These are phyloP conservation scores for Calosoma granatense DNA, from an alignment of 1,140 invertebrate species.

Conservation along the genomic window DNA sequence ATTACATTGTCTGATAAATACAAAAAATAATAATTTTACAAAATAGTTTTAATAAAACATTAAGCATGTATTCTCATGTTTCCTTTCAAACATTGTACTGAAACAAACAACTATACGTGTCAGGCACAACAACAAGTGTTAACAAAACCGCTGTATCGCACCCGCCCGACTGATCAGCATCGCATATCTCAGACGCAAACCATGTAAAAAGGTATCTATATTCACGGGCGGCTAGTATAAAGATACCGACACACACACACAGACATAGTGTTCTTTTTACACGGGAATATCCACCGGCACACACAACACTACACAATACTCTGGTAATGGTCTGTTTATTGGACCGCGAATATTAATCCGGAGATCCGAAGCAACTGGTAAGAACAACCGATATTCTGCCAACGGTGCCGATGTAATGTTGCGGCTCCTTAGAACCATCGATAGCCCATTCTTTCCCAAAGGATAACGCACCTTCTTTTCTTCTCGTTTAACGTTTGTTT, in stretches of 20 bases:
- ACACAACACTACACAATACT: background rate
- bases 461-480: background rate
- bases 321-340: background rate
- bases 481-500: background rate
- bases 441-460: background rate
- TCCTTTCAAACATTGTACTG: too few species aligned
- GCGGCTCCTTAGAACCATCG: background rate
- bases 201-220: too few species aligned
- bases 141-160: too few species aligned
- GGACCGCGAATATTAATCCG: conserved; percentile 5
- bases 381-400: background rate
- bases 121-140: too few species aligned
- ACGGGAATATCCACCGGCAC: background rate
- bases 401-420: background rate
- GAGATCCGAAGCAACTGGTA: background rate
- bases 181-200: too few species aligned
- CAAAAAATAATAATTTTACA: too few species aligned
- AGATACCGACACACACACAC: background rate
- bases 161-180: too few species aligned
- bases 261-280: background rate
- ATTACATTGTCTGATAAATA: too few species aligned
- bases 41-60: too few species aligned
- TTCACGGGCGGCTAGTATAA: background rate
- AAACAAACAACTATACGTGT: too few species aligned
- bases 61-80: too few species aligned